These are phyloP conservation scores for Streptopelia turtur DNA, from an alignment of 2,797 vertebrate species.

Conservation along the genomic window DNA sequence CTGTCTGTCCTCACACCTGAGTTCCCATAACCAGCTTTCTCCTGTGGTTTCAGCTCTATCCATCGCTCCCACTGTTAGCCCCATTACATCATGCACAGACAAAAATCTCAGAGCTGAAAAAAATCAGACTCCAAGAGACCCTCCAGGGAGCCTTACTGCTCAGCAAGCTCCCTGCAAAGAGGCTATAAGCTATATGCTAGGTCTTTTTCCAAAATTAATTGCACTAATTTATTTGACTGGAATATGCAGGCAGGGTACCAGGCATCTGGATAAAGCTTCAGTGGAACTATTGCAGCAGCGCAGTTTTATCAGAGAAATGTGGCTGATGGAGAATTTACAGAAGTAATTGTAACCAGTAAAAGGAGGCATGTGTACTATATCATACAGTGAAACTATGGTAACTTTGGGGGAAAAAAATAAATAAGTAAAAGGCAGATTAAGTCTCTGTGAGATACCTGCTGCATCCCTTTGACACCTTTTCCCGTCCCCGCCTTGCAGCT, in stretches of 20 bases:
- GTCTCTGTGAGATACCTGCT: background rate
- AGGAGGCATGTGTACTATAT: rapidly evolving
- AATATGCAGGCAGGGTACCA: background rate
- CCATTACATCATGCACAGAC: background rate
- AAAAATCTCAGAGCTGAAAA: background rate
- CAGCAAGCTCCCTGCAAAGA: background rate
- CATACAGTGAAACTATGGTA: background rate
- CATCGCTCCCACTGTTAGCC: background rate
- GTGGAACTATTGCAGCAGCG: background rate
- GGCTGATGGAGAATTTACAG: background rate
- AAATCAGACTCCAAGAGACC: background rate
- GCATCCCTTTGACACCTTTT: background rate
- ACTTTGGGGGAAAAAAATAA: background rate
- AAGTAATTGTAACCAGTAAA: background rate
- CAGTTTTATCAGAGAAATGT: background rate
- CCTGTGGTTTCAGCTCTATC: background rate
- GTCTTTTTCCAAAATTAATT: background rate
- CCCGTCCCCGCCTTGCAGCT: background rate
- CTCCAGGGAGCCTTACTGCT: background rate
- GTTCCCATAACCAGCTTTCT: rapidly evolving
- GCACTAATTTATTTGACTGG: background rate
- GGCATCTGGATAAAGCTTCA: background rate
- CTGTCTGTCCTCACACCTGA: rapidly evolving
- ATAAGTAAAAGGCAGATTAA: background rate
- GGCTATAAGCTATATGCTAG: background rate